Percentiles rank a stretch among this genome's conserved stretches.
These are phyloP conservation scores for Rhinoraja longicauda DNA, from an alignment of 2,797 vertebrate species.

Conservation along the genomic window DNA sequence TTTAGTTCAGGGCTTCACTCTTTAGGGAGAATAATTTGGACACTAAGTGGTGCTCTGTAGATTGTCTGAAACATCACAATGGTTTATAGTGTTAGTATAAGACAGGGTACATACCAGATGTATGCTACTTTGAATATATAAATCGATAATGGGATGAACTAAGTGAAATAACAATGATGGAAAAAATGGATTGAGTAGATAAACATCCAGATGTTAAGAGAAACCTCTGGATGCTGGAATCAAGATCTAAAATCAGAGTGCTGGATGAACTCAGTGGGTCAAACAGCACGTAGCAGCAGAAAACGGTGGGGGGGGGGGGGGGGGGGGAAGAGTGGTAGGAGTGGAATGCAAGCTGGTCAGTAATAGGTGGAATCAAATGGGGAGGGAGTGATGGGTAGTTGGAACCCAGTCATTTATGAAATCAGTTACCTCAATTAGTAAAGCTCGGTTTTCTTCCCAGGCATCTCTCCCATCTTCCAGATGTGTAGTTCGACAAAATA, in stretches of 20 bases:
- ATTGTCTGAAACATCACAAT: background rate
- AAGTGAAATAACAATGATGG: background rate
- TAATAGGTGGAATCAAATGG: too few relatives aligned
- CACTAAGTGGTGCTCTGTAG: background rate
- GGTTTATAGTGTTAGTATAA: background rate
- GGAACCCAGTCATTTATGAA: background rate
- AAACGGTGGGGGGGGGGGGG: too few relatives aligned
- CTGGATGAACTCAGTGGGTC: too few relatives aligned
- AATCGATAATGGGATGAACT: background rate
- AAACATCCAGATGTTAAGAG: too few relatives aligned
- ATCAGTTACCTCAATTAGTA: slow-evolving; percentile 55
- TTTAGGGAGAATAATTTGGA: background rate
- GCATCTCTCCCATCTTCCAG: slow-evolving; percentile 47
- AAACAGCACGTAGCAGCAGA: too few relatives aligned
- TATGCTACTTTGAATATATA: background rate
- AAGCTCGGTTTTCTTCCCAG: slow-evolving; percentile 56
- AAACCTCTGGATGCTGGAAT: too few relatives aligned
- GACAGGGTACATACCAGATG: background rate
- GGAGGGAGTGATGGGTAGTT: too few relatives aligned
- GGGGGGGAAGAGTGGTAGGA: too few relatives aligned
- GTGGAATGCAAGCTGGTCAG: too few relatives aligned
- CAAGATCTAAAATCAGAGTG: too few relatives aligned
- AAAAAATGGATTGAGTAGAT: too few relatives aligned
- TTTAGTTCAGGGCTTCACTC: background rate
- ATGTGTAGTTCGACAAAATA: slow-evolving; percentile 53